Percentiles rank a stretch among this genome's conserved stretches.
Evolutionary conservation across 1,140 invertebrate genomes (phyloP).

Genomic region (Riptortus pedestris): DNA sequence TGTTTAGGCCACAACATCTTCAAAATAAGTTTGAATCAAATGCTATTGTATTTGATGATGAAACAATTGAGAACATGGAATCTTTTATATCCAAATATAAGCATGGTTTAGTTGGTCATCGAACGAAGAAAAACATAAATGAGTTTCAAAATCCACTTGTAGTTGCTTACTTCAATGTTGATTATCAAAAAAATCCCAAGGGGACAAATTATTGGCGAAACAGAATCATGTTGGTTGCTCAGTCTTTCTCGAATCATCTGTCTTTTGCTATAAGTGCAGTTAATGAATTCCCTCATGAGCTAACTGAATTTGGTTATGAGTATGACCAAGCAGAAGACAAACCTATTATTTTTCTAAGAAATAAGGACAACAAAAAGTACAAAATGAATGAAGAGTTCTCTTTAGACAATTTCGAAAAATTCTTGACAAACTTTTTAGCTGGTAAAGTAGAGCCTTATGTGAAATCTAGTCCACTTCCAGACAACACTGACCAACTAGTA

Average conservation of each 20-base stretch:
- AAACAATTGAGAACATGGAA: constrained; percentile 49
- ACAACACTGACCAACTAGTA: constrained; percentile 69
- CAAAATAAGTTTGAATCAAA: constrained; percentile 1
- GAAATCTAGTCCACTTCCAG: constrained; percentile 90
- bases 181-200: constrained; percentile 85
- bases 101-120: constrained; percentile 82
- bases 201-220: constrained; percentile 99
- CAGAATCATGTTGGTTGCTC: constrained; percentile 86
- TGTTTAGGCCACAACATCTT: constrained; percentile 6
- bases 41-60: neutral
- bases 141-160: constrained; percentile 85
- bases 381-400: constrained; percentile 82
- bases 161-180: constrained; percentile 86
- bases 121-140: constrained; percentile 67
- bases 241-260: constrained; percentile 63
- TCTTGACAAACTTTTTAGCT: constrained; percentile 73
- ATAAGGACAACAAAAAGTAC: constrained; percentile 79
- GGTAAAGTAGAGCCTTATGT: constrained; percentile 81
- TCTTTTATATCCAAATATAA: constrained; percentile 78
- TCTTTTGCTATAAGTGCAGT: constrained; percentile 84
- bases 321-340: constrained; percentile 79
- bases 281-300: constrained; percentile 82
- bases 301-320: constrained; percentile 87
- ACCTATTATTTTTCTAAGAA: constrained; percentile 66
- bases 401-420: constrained; percentile 73